These are phyloP conservation scores for Tenebrio molitor DNA, from an alignment of 1,140 invertebrate species.

Conservation along the genomic window DNA sequence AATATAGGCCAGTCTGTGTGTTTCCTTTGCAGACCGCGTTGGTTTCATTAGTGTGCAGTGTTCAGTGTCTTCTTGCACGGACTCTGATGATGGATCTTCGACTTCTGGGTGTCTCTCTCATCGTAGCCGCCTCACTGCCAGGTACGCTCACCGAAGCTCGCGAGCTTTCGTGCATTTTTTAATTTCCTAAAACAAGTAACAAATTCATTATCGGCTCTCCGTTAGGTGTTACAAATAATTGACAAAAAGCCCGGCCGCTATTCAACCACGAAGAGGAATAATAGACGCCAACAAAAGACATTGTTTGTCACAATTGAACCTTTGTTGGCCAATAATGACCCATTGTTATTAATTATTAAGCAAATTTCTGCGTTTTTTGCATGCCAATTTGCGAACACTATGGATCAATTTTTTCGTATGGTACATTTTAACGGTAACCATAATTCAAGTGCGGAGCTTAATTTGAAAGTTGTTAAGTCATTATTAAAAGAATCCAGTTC, in stretches of 20 bases:
- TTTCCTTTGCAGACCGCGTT: conserved; percentile 47
- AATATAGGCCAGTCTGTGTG: conserved; percentile 54
- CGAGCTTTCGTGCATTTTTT: conserved; percentile 12
- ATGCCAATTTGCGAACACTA: neutral
- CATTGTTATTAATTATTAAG: conserved; percentile 16
- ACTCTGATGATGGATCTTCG: conserved; percentile 44
- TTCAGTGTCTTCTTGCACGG: conserved; percentile 34
- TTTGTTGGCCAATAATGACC: conserved; percentile 21
- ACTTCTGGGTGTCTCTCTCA: conserved; percentile 42
- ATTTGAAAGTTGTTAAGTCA: conserved; percentile 39
- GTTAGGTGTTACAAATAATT: neutral
- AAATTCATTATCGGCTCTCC: too few relatives aligned
- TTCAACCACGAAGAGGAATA: neutral
- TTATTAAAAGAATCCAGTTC: conserved; percentile 38
- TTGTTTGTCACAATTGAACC: neutral
- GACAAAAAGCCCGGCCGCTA: neutral
- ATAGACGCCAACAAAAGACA: conserved; percentile 18
- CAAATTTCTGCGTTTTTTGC: neutral
- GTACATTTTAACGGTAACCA: conserved; percentile 21
- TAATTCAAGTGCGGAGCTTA: conserved; percentile 27
- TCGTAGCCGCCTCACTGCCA: conserved; percentile 42
- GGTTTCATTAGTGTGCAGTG: conserved; percentile 40
- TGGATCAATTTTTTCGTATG: conserved; percentile 25
- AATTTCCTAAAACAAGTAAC: neutral
- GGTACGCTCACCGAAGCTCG: conserved; percentile 41